Evolutionary conservation across 2,113 vertebrate species (phyloP), one percentile per base, ranked within the genome.

Genomic region (Pomatorhinus ruficollis): DNA sequence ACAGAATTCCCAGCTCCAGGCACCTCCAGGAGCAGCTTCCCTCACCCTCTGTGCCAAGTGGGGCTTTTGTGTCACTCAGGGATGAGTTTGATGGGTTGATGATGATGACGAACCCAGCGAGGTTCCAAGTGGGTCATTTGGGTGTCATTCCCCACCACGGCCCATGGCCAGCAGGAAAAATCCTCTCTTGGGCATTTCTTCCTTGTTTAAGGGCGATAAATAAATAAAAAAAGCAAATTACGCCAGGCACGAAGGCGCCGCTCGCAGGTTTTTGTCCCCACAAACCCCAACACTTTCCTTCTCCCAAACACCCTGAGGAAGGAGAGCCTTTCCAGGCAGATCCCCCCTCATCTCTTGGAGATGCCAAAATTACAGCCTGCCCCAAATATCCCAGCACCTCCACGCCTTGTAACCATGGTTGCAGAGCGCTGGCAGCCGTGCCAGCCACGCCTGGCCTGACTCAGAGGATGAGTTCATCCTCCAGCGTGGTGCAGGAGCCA

Each of bases 391-490:
- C 64, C 47, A 21, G 90, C 93, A 59, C 93, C 91, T 93, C 28
- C 42, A 39, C 61, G 47, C 15, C 88, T 60, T 56, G 93, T 95
- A 54, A 77, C 93, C 92, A 95, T 96, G 95, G 91, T 39, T 96
- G 93, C 91, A 81, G 66, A 71, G 88, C 52, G 6, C 31, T 63
- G 78, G 52, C 90, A 77, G 89, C 81, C 88, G 66, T 18, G 7
- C 93, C 27, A 76, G 89, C 82, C 88, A 60, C 31, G 9, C 93
- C 28, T 40, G 77, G 54, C 70, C 76, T 78, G 87, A 96, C 81
- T 96, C 93, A 91, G 42, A 94, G 69, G 89, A 89, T 96, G 96
- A 95, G 76, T 95, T 92, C 57, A 84, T 93, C 70, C 90, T 40
- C 66, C 78, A 44, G 53, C 20, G 0, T 6, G 70, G 31, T 7